Percentiles rank a stretch among this genome's conserved stretches.
Conservation (phyloP, 1,140 invertebrate species). For the Brachionus rubens region DNA sequence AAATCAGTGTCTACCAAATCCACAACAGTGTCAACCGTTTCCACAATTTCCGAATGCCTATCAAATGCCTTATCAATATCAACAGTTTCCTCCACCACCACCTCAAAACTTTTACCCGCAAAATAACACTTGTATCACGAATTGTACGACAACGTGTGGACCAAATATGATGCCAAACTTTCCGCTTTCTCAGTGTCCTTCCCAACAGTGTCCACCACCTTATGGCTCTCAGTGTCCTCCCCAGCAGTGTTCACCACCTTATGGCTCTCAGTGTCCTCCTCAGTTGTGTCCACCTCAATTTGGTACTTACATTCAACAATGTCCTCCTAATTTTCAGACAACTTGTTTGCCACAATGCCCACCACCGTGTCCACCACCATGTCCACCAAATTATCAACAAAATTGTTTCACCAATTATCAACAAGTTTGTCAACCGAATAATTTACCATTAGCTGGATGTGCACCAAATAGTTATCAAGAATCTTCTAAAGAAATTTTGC, state of each 20-base stretch:
- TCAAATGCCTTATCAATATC: not conserved
- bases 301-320: too few relatives aligned
- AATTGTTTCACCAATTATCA: not conserved
- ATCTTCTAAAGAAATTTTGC: not conserved
- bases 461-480: not conserved
- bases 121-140: constrained; percentile 1
- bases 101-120: constrained; percentile 4
- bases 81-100: not conserved
- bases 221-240: too few relatives aligned
- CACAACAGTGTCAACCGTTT: not conserved
- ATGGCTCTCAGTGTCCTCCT: too few relatives aligned
- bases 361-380: not conserved
- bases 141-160: not conserved
- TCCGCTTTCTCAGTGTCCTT: not conserved
- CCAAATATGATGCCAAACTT: not conserved
- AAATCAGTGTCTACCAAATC: not conserved
- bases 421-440: not conserved
- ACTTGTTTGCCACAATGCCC: not conserved
- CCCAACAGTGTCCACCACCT: not conserved
- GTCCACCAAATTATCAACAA: not conserved
- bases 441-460: not conserved
- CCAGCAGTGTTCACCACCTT: too few relatives aligned
- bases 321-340: constrained; percentile 5
- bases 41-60: not conserved
- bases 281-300: not conserved